Conservation (phyloP, 2,113 vertebrate genomes). For the Larimichthys polyactis region DNA sequence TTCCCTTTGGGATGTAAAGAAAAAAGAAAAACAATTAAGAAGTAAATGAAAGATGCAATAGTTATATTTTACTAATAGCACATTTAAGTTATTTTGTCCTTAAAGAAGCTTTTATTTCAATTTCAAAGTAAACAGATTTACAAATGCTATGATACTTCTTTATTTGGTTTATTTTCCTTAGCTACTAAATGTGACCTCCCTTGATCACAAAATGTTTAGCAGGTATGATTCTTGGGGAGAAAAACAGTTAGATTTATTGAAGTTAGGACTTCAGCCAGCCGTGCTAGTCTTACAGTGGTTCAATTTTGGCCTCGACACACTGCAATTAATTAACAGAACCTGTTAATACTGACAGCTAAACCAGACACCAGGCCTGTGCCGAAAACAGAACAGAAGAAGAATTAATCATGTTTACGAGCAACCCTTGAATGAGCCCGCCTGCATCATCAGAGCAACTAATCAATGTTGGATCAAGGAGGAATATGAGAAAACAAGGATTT, state of each 20-base stretch:
- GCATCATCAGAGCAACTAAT: conserved; percentile 45
- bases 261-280: background rate
- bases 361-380: conserved; percentile 26
- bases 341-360: conserved; percentile 39
- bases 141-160: background rate
- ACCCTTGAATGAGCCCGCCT: conserved; percentile 45
- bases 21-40: too few relatives aligned
- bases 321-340: conserved; percentile 38
- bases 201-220: background rate
- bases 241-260: conserved; percentile 19
- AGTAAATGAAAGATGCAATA: too few relatives aligned
- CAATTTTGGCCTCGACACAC: conserved; percentile 8
- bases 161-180: too few relatives aligned
- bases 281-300: conserved; percentile 34
- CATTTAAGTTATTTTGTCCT: background rate
- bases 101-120: background rate
- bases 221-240: background rate
- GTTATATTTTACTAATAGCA: background rate
- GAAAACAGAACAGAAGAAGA: conserved; percentile 22
- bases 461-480: conserved; percentile 21
- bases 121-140: background rate
- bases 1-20: background rate
- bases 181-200: background rate
- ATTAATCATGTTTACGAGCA: conserved; percentile 68
- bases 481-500: conserved; percentile 24